Conservation (phyloP, 2,113 vertebrate species). For the Lycaon pictus region DNA sequence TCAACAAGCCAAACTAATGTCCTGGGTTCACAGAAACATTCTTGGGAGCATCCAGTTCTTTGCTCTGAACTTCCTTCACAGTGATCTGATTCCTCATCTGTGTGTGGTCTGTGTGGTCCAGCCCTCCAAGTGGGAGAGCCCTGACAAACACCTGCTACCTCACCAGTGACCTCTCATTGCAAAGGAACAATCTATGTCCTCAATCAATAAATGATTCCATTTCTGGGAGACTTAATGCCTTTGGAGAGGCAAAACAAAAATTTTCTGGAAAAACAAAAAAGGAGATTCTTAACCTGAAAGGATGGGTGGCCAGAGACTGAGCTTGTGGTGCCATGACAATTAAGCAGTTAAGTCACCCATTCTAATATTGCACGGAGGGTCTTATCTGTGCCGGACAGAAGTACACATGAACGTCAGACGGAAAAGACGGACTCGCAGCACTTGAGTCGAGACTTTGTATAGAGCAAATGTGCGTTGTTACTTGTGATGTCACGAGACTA, state of each 20-base stretch:
- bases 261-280: background rate
- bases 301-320: background rate
- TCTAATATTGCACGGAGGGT: background rate
- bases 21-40: background rate
- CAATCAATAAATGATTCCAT: background rate
- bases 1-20: background rate
- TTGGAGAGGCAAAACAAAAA: background rate
- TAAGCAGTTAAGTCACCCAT: background rate
- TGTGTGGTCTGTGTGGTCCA: background rate
- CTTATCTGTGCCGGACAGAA: background rate
- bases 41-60: background rate
- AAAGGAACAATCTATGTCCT: background rate
- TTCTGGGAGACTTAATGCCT: background rate
- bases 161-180: background rate
- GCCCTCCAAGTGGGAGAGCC: background rate
- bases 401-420: background rate
- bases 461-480: background rate
- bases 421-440: background rate
- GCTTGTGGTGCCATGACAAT: background rate
- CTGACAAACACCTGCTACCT: background rate
- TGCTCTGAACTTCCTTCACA: background rate
- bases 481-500: background rate
- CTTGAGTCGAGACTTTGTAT: background rate
- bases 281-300: background rate
- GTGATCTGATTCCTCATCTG: background rate